These are phyloP conservation scores for Drosophila albomicans DNA, from an alignment of 1,140 invertebrate genomes.

Conservation along the genomic window DNA sequence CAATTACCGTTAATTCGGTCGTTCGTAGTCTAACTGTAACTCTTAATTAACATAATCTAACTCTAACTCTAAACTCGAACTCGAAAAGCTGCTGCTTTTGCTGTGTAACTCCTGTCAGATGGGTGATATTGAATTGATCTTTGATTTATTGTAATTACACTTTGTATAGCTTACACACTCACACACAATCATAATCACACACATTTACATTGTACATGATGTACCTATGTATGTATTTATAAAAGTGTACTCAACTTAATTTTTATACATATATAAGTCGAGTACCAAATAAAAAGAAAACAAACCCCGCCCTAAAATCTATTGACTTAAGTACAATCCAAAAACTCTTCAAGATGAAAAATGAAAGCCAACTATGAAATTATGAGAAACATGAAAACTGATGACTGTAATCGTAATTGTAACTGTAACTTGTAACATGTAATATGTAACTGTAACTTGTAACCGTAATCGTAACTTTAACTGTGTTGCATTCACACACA, in stretches of 20 bases:
- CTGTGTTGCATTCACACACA: constrained; percentile 48
- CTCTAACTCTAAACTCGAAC: constrained; percentile 31
- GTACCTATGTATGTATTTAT: constrained; percentile 50
- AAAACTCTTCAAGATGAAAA: constrained; percentile 12
- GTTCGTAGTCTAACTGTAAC: constrained; percentile 23
- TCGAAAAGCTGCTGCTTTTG: constrained; percentile 60
- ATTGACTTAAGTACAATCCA: constrained; percentile 50
- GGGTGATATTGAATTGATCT: constrained; percentile 77
- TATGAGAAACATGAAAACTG: constrained; percentile 49
- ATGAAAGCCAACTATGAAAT: constrained; percentile 17
- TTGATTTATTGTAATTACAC: constrained; percentile 67
- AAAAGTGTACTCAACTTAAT: constrained; percentile 21
- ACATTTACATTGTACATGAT: constrained; percentile 34
- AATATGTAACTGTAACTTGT: constrained; percentile 34
- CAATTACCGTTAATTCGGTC: constrained; percentile 1
- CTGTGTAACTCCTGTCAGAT: constrained; percentile 84
- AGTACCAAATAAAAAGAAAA: constrained; percentile 6
- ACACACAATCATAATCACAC: constrained; percentile 11
- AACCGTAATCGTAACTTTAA: constrained; percentile 48
- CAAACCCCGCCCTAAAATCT: constrained; percentile 23
- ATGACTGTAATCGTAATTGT: constrained; percentile 59
- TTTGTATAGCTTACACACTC: constrained; percentile 60
- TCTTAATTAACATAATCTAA: constrained; percentile 19
- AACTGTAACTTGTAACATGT: constrained; percentile 39
- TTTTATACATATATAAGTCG: constrained; percentile 19